Evolutionary conservation across 2,888 invertebrate genomes (phyloP).

Genomic region (Eledone cirrhosa): DNA sequence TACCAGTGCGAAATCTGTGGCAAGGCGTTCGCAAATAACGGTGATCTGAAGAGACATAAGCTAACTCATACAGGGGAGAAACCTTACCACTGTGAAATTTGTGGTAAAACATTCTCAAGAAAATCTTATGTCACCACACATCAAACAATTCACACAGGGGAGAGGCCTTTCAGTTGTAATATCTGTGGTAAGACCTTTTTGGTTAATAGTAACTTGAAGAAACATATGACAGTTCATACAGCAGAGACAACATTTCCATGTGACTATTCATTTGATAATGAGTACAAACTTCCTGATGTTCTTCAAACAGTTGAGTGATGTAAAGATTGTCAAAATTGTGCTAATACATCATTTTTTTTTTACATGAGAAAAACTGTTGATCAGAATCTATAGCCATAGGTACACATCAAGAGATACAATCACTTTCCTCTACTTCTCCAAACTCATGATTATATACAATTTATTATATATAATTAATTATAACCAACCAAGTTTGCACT

Average conservation of each 20-base stretch:
- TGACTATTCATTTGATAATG: neutral
- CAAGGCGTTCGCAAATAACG: neutral
- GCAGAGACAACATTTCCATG: neutral
- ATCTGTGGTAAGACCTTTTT: conserved; percentile 18
- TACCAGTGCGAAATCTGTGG: neutral
- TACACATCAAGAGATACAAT: no score
- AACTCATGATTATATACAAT: no score
- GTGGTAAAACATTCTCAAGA: conserved; percentile 10
- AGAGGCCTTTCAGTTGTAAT: neutral
- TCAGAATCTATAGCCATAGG: no score
- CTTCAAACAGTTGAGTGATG: no score
- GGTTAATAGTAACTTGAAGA: neutral
- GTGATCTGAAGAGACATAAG: neutral
- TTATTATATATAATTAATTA: no score
- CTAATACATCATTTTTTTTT: no score
- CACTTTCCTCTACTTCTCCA: no score
- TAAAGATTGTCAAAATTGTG: no score
- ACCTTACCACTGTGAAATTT: neutral
- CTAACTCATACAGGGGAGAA: conserved; percentile 1
- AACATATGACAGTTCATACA: conserved; percentile 10
- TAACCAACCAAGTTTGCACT: no score
- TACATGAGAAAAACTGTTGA: no score
- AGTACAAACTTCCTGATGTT: no score
- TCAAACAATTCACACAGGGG: neutral
- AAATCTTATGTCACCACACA: no score